A percentile compares a stretch with the other conserved stretches of the same genome.
These are phyloP conservation scores for Dusona sp. DNA, from an alignment of 2,888 invertebrate genomes.

Conservation along the genomic window DNA sequence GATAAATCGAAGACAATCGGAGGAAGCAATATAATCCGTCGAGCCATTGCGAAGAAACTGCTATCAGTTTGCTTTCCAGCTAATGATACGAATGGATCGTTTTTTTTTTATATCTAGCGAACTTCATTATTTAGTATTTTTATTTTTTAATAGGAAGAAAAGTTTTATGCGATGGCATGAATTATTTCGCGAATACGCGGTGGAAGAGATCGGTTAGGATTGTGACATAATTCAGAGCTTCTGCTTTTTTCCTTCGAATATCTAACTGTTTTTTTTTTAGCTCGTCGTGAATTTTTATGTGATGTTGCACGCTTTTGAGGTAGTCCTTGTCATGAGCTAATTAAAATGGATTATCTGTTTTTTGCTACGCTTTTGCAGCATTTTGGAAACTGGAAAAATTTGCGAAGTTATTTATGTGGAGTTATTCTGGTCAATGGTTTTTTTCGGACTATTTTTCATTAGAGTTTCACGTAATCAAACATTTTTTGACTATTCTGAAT, in stretches of 20 bases:
- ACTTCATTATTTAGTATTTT: not conserved
- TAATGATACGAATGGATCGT: not conserved
- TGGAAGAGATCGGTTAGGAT: conserved; percentile 3
- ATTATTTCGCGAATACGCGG: conserved; percentile 28
- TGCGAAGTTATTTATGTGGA: not conserved
- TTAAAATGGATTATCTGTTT: not conserved
- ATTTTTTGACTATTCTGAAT: not conserved
- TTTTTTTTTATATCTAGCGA: not conserved
- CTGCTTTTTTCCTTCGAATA: not conserved
- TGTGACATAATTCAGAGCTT: not conserved
- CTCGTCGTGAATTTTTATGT: not conserved
- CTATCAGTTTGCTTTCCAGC: not conserved
- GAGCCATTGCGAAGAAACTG: conserved; percentile 22
- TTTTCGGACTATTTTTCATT: not conserved
- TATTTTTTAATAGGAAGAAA: conserved; percentile 15
- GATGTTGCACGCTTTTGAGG: not conserved
- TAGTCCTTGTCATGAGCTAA: not conserved
- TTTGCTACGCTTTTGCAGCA: too few species aligned
- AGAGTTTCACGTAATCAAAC: too few species aligned
- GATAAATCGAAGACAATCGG: conserved; percentile 33
- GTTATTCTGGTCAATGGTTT: not conserved
- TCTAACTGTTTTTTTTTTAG: not conserved
- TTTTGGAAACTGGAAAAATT: not conserved
- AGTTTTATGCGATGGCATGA: not conserved
- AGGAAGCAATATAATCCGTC: conserved; percentile 13